Conservation (phyloP, 2,888 invertebrate genomes). For the Heliconius sara region DNA sequence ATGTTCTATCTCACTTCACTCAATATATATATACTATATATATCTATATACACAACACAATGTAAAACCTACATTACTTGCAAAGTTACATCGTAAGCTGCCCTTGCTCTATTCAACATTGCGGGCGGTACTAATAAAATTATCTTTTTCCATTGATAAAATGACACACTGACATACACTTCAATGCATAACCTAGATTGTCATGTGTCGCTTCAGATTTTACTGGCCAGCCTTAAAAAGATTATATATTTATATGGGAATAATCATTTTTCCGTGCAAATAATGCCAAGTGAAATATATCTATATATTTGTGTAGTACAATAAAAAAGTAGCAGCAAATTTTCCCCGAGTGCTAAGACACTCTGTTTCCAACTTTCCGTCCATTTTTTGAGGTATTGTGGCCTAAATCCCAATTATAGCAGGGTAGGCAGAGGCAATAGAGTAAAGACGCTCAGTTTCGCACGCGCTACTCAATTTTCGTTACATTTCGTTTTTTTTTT, state of each 20-base stretch:
- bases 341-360: no score
- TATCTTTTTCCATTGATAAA: slow-evolving; percentile 11
- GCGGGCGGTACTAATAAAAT: slow-evolving; percentile 16
- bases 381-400: no score
- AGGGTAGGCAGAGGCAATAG: no score
- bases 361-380: no score
- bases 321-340: no score
- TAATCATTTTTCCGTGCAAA: neutral
- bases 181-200: slow-evolving; percentile 10
- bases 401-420: no score
- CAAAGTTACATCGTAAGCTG: slow-evolving; percentile 17
- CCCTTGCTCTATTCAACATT: slow-evolving; percentile 14
- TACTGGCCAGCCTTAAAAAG: slow-evolving; percentile 21
- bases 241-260: slow-evolving; percentile 7
- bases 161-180: slow-evolving; percentile 16
- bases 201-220: neutral
- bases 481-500: no score
- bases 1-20: neutral
- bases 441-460: no score
- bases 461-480: no score
- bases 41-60: neutral
- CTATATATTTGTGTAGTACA: no score
- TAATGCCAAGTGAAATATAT: no score
- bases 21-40: slow-evolving; percentile 1
- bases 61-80: slow-evolving; percentile 1